Evolutionary conservation across 2,888 invertebrate species (phyloP).

Genomic region (Rhingia rostrata): DNA sequence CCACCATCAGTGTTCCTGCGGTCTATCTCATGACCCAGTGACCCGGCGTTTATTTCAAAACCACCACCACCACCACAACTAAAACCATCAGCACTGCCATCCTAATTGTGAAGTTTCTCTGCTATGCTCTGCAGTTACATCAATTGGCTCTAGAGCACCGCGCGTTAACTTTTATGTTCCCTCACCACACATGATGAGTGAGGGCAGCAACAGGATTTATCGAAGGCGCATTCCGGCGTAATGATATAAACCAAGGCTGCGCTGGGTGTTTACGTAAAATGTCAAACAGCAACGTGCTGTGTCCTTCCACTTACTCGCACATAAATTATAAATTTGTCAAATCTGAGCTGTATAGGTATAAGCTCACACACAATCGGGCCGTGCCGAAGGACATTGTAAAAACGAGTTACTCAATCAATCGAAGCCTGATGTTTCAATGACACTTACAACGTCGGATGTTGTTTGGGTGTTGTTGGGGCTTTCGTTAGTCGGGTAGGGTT

Average conservation of each 20-base stretch:
- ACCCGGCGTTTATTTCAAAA: constrained; percentile 37
- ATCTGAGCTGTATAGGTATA: background rate
- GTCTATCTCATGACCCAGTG: constrained; percentile 62
- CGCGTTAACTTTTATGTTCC: constrained; percentile 16
- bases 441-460: constrained; percentile 40
- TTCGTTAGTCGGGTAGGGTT: constrained; percentile 33
- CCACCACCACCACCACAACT: constrained; percentile 17
- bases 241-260: constrained; percentile 21
- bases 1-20: constrained; percentile 11
- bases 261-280: constrained; percentile 41
- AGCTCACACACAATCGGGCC: constrained; percentile 13
- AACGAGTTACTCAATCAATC: constrained; percentile 52
- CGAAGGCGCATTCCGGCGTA: constrained; percentile 33
- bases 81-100: background rate
- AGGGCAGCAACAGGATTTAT: background rate
- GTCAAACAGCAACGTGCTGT: constrained; percentile 14
- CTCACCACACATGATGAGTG: background rate
- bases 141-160: constrained; percentile 19
- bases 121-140: constrained; percentile 24
- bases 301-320: constrained; percentile 43
- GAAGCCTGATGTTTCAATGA: constrained; percentile 56
- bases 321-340: constrained; percentile 55
- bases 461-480: background rate
- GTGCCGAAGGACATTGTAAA: constrained; percentile 17
- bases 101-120: constrained; percentile 58